phyloP scores from a whole-genome alignment of 2,113 vertebrate genomes.

The Gracilinanus agilis region DNA sequence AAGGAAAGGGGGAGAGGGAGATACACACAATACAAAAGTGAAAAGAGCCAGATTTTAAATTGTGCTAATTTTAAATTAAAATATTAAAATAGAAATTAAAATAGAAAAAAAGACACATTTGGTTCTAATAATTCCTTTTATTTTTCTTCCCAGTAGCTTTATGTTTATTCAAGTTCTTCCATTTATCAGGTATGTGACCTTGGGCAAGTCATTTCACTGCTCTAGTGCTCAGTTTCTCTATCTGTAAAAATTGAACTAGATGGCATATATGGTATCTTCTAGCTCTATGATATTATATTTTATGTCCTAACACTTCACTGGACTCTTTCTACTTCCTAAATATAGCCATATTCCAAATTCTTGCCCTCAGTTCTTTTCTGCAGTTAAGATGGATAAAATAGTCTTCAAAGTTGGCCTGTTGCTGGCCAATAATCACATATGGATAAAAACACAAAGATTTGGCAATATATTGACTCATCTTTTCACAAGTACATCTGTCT shows the following conservation, averaged over 20 bases:
- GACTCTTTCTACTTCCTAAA: background rate
- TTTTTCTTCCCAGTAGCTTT: background rate
- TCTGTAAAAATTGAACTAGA: background rate
- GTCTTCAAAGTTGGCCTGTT: background rate
- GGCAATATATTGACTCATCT: background rate
- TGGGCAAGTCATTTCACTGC: background rate
- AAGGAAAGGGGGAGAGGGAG: background rate
- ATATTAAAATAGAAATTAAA: no score
- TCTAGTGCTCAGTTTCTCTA: background rate
- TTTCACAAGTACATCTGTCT: conserved; percentile 1
- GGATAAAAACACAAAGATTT: background rate
- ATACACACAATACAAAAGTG: background rate
- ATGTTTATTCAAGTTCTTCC: background rate
- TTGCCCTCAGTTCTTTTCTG: background rate
- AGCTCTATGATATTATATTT: background rate
- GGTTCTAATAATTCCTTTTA: background rate
- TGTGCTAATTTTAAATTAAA: background rate
- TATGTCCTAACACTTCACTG: background rate
- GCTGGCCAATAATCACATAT: background rate
- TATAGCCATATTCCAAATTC: background rate
- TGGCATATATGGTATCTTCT: background rate
- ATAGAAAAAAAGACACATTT: background rate
- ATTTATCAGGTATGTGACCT: background rate
- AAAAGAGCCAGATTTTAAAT: background rate
- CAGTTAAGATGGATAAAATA: background rate